Evolutionary conservation across 2,797 vertebrate species (phyloP).

Genomic region (Hypotaenidia okinawae): DNA sequence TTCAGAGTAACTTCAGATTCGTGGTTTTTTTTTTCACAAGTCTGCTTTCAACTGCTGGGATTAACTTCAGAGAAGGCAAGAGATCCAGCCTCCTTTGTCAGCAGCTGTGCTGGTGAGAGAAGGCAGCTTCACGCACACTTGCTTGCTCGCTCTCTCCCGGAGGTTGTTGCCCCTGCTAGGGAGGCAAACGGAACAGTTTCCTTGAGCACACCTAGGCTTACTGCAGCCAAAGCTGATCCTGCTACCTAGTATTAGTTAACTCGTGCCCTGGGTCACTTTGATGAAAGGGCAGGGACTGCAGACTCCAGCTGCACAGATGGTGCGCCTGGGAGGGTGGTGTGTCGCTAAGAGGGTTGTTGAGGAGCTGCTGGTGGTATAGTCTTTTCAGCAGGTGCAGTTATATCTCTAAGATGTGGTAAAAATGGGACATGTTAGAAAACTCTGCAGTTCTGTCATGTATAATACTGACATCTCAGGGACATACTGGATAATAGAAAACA

Average conservation of each 20-base stretch:
- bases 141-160: background rate
- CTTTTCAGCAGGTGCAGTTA: background rate
- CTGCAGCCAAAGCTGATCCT: background rate
- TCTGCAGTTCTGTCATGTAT: background rate
- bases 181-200: background rate
- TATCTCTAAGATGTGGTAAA: background rate
- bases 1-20: slow-evolving; percentile 53
- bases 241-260: background rate
- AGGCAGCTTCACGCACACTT: background rate
- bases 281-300: background rate
- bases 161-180: background rate
- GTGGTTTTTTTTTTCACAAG: background rate
- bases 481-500: background rate
- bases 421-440: background rate
- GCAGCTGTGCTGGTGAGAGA: slow-evolving; percentile 26
- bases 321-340: background rate
- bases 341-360: background rate
- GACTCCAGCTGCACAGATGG: background rate
- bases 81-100: slow-evolving; percentile 37
- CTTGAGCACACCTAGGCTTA: background rate
- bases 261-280: background rate
- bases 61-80: slow-evolving; percentile 49
- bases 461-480: background rate
- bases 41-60: slow-evolving; percentile 47
- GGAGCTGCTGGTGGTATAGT: background rate